Evolutionary conservation across 2,888 invertebrate genomes (phyloP), one percentile per base, ranked within the genome.

Genomic region (Apantesis nais): DNA sequence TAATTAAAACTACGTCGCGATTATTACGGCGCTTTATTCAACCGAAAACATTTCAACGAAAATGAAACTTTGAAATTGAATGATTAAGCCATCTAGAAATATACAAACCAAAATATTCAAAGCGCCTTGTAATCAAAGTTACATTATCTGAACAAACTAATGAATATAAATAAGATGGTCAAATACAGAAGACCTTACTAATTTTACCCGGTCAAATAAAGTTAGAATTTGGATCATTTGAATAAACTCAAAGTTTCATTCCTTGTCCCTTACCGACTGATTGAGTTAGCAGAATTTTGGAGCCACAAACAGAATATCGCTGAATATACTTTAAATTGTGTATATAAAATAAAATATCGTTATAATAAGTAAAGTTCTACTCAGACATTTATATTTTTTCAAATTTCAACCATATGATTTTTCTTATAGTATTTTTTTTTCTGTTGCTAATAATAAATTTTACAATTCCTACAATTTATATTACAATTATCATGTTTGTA

Each of bases 81-180:
- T 78, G 73, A 83, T 81, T 77, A 74, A 67, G 62, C 70, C 48
- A 5, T 64, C 61, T 66, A 72, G 73, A 81, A 76, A 78, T 74
- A 74, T 58, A 71, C 55, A 68, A 74, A 62, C 67, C 74, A 67
- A 72, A 81, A 80, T 76, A 74, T 73, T 71, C 68, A 60, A 73
- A 67, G 78, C 76, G 77, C 67, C 66, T 74, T 60, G 79, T 82
- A 83, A 89, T 86, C 86, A 87, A 87, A 86, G 79, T 85, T 83
- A 82, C 83, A 80, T 85, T 84, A 84, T 83, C 83, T 74, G 73
- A 72, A 83, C 82, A 82, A 86, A 83, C 83, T 88, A 85, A 90
- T 89, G 87, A 90, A 90, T 90, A 89, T 88, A 88, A 88, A 88
- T 85, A 86, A 85, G 86, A 79, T 78, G 73, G 77, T 73, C 74